Evolutionary conservation across 1,140 invertebrate genomes (phyloP).

Genomic region (Tribolium castaneum): DNA sequence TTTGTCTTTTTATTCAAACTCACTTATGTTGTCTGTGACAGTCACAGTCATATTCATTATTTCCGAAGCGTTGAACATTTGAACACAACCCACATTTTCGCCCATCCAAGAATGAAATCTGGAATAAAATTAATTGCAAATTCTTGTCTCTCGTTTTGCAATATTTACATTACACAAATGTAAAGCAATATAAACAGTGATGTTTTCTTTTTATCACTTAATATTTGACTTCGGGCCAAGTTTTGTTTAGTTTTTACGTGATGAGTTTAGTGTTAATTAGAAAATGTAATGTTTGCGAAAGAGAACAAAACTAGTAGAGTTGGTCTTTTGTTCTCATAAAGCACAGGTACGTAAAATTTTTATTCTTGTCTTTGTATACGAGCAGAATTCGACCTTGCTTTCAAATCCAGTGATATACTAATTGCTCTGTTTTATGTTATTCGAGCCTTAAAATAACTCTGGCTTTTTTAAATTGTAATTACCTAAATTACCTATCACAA

Average conservation of each 20-base stretch:
- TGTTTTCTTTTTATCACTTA: background rate
- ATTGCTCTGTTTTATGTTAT: no score
- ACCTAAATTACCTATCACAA: slow-evolving; percentile 32
- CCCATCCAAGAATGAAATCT: slow-evolving; percentile 3
- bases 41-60: slow-evolving; percentile 11
- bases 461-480: background rate
- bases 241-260: background rate
- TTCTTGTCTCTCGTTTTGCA: background rate
- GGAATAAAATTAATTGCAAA: background rate
- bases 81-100: background rate
- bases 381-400: no score
- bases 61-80: slow-evolving; percentile 8
- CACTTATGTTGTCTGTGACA: slow-evolving; percentile 5
- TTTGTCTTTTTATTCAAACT: background rate
- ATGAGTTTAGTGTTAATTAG: background rate
- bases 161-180: background rate
- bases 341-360: no score
- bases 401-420: no score
- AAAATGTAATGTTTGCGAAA: background rate
- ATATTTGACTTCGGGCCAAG: background rate
- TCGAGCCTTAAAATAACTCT: no score
- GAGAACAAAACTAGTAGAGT: background rate
- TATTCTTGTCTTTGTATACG: no score
- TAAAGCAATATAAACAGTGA: background rate
- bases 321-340: no score